Percentiles rank a stretch among this genome's conserved stretches.
phyloP scores from a whole-genome alignment of 2,888 invertebrate genomes.

The Melanophora roralis region DNA sequence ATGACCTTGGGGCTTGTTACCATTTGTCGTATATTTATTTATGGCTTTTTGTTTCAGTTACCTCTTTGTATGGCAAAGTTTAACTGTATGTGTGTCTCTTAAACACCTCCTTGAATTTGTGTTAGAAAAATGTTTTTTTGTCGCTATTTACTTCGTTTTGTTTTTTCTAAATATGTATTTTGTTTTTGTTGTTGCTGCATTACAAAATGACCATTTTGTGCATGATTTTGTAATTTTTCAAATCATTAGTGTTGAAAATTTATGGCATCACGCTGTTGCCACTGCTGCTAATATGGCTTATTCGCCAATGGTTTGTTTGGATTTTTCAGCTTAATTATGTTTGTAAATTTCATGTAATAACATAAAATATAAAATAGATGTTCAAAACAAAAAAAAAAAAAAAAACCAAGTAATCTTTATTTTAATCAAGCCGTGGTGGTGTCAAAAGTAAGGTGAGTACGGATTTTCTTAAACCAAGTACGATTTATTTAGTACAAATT shows the following conservation, averaged over 20 bases:
- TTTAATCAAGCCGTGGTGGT: too few species aligned
- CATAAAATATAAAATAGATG: conserved; percentile 38
- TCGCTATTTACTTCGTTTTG: not conserved
- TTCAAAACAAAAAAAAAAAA: too few species aligned
- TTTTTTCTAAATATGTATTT: conserved; percentile 6
- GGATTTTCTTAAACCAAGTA: too few species aligned
- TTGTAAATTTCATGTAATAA: conserved; percentile 45
- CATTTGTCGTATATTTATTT: conserved; percentile 66
- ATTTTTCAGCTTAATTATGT: conserved; percentile 58
- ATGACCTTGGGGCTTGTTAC: conserved; percentile 71
- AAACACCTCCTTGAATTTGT: conserved; percentile 34
- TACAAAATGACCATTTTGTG: conserved; percentile 63
- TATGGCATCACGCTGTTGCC: conserved; percentile 62
- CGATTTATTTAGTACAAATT: too few species aligned
- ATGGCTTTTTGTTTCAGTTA: conserved; percentile 21
- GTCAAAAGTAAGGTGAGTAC: too few species aligned
- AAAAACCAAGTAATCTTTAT: too few species aligned
- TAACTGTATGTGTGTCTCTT: conserved; percentile 8
- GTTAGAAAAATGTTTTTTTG: not conserved
- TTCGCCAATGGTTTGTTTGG: conserved; percentile 55
- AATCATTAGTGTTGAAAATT: conserved; percentile 61
- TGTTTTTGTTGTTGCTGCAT: conserved; percentile 28
- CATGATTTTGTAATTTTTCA: conserved; percentile 68
- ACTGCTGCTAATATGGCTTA: conserved; percentile 52
- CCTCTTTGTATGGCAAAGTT: not conserved